phyloP scores from a whole-genome alignment of 2,113 vertebrate genomes.

The Verasper variegatus region DNA sequence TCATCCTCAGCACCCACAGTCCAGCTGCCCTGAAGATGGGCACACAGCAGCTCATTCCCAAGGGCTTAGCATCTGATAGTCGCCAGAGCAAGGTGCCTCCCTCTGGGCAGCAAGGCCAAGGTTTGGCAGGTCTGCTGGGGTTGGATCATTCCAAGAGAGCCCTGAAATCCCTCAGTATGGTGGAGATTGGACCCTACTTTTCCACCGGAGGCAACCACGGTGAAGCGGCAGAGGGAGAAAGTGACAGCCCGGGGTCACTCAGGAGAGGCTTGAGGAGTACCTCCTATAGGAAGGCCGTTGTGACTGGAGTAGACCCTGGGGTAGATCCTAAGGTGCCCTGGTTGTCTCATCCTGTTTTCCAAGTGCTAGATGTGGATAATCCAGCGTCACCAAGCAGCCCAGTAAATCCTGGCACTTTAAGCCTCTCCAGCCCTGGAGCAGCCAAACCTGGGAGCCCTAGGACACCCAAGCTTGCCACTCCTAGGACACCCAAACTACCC shows the following conservation, averaged over 20 bases:
- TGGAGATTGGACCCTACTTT: constrained; percentile 82
- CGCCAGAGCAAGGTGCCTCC: constrained; percentile 71
- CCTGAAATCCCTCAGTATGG: constrained; percentile 87
- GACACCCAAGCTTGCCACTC: constrained; percentile 57
- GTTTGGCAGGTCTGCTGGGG: constrained; percentile 67
- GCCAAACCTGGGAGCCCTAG: constrained; percentile 36
- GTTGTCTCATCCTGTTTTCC: constrained; percentile 85
- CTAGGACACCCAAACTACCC: constrained; percentile 61
- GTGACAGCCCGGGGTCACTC: constrained; percentile 82
- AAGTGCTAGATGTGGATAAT: constrained; percentile 82
- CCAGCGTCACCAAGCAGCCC: constrained; percentile 53
- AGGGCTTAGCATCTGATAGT: constrained; percentile 82
- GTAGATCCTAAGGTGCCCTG: constrained; percentile 80
- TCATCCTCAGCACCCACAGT: constrained; percentile 91
- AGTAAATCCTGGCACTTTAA: constrained; percentile 21
- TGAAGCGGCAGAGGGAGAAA: constrained; percentile 76
- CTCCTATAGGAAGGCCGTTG: constrained; percentile 93
- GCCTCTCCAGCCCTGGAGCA: constrained; percentile 25
- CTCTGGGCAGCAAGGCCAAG: constrained; percentile 53
- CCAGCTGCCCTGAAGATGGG: constrained; percentile 88
- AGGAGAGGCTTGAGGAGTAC: constrained; percentile 90
- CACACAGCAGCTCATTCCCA: constrained; percentile 93
- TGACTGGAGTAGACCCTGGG: constrained; percentile 86
- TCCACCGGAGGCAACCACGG: constrained; percentile 64
- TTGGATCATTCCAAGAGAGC: constrained; percentile 78